Conservation (phyloP, 2,113 vertebrate genomes). For the Aramus guarauna region DNA sequence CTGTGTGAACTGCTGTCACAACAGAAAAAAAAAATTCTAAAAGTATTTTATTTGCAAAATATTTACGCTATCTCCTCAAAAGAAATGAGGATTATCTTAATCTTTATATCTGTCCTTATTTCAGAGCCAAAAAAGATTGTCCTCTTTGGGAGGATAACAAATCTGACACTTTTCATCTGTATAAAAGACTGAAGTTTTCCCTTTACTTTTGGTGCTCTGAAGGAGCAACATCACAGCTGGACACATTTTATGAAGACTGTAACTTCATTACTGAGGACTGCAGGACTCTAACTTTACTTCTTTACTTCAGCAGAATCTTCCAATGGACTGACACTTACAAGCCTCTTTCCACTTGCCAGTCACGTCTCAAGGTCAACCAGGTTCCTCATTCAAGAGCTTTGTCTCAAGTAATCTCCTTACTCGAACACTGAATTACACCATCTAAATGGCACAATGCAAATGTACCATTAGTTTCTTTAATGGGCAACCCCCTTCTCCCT, state of each 20-base stretch:
- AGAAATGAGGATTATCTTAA: background rate
- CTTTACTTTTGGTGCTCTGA: background rate
- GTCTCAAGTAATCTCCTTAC: background rate
- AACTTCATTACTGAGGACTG: background rate
- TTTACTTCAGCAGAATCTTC: background rate
- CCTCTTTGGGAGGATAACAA: background rate
- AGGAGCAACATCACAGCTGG: background rate
- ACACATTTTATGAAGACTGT: background rate
- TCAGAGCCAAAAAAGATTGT: background rate
- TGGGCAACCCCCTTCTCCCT: background rate
- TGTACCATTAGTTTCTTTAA: background rate
- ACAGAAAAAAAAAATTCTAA: background rate
- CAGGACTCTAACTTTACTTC: background rate
- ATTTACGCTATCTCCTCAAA: background rate
- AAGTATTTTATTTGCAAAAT: constrained; percentile 15
- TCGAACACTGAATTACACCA: background rate
- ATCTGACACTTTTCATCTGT: background rate
- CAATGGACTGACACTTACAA: background rate
- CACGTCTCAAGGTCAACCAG: background rate
- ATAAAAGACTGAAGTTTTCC: background rate
- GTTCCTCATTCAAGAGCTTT: background rate
- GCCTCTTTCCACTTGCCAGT: background rate
- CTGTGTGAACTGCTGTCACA: background rate
- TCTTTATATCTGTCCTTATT: constrained; percentile 4
- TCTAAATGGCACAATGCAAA: background rate